phyloP scores from a whole-genome alignment of 2,113 vertebrate genomes.

The Podiceps cristatus region DNA sequence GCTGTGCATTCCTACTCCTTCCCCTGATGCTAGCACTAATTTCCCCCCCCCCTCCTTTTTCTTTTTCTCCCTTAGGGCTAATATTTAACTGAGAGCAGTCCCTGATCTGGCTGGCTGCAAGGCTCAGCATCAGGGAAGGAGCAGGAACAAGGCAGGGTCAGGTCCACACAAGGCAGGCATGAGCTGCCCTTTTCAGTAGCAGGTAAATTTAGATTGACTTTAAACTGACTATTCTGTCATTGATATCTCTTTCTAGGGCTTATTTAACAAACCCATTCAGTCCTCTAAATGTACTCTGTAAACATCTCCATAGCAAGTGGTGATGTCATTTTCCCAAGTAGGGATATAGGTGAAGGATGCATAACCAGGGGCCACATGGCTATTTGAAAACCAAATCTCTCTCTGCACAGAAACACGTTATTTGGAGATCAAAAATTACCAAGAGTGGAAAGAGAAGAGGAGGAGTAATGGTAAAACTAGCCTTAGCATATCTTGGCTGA shows the following conservation, averaged over 20 bases:
- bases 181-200: constrained; percentile 13
- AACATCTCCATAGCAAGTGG: background rate
- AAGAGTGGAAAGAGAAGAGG: background rate
- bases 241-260: background rate
- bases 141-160: constrained; percentile 33
- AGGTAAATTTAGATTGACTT: constrained; percentile 30
- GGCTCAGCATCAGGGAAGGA: constrained; percentile 23
- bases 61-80: background rate
- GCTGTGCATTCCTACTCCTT: background rate
- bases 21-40: background rate
- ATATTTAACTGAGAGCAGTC: background rate
- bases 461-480: background rate
- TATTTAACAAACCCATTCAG: background rate
- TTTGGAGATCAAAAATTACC: background rate
- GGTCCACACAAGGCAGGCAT: background rate
- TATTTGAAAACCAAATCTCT: background rate
- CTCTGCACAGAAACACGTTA: background rate
- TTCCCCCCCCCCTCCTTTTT: background rate
- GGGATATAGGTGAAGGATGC: background rate
- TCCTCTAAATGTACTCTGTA: background rate
- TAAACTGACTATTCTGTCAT: background rate
- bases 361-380: background rate
- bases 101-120: background rate
- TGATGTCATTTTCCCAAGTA: background rate
- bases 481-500: background rate